Evolutionary conservation across 1,140 invertebrate genomes (phyloP), one percentile per base, ranked within the genome.

Genomic region (Drosophila ficusphila): DNA sequence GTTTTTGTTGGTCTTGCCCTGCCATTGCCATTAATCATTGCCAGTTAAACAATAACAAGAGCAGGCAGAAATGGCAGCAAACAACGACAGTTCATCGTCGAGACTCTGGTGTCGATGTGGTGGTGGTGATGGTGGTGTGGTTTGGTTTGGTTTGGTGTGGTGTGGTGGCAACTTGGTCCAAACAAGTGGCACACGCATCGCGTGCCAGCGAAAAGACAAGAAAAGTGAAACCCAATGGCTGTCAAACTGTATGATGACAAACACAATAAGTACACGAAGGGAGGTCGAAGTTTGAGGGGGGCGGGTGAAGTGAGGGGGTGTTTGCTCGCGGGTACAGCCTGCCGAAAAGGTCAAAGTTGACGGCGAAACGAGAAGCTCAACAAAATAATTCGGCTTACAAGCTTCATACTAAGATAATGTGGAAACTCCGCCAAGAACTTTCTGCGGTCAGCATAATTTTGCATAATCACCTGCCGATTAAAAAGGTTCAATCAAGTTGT

Each of bases 11-110:
- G 46, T 76, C 52, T 49, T 72, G 60, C 39, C 27, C 19, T 51
- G 44, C 52, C 54, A 73, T 61, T 73, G 70, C 74, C 79, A 83
- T 83, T 83, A 83, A 83, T 83, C 79, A 83, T 83, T 78, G 73
- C 78, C 78, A 74, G 78, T 82, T 82, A 81, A 81, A 81, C 78
- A 82, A 82, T 78, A 83, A 75, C 64, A 70, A 68, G 64, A 36
- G 42, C 41, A 33, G 33, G 36, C 72, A 74, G 41, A 25, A 44
- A 44, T 25, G 41, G 33, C 61, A 61, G 44, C 36, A 56, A 48
- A 14, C 41, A 44, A 18, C 41, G 41, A 44, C 41, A 44, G 41
- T 44, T 44, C 41, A 25, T 44, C 38, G 75, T 57, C 49, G 58
- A 65, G 14, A 62, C 56, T 67, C 34, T 44, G 67, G 54, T 42